phyloP scores from a whole-genome alignment of 2,888 invertebrate species.

The Fragum whitleyi region DNA sequence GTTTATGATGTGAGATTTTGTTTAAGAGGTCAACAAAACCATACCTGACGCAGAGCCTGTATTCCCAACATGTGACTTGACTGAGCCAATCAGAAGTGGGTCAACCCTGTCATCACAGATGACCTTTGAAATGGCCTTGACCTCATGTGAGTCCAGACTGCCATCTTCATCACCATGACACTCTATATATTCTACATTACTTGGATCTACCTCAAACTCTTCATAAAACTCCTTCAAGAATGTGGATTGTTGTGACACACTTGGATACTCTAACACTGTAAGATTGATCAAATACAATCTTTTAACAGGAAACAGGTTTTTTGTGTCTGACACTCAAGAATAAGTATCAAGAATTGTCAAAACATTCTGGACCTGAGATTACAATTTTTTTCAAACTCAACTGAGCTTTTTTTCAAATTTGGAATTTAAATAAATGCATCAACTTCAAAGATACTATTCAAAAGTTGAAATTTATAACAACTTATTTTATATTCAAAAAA shows the following conservation, averaged over 20 bases:
- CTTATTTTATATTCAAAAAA: no score
- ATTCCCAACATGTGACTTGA: constrained; percentile 99
- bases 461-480: no score
- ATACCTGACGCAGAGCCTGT: constrained; percentile 91
- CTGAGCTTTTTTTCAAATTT: no score
- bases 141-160: constrained; percentile 94
- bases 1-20: no score
- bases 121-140: constrained; percentile 94
- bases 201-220: constrained; percentile 92
- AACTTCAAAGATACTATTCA: no score
- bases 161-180: constrained; percentile 99
- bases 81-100: constrained; percentile 96
- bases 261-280: constrained; percentile 79
- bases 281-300: no score
- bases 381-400: no score
- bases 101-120: constrained; percentile 78
- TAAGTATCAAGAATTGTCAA: no score
- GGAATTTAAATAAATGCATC: no score
- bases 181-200: constrained; percentile 95
- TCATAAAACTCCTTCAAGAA: constrained; percentile 91
- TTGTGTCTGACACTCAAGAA: no score
- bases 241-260: constrained; percentile 89
- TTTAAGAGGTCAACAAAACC: not conserved
- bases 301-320: no score
- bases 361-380: no score